Percentiles rank a stretch among this genome's conserved stretches.
These are phyloP conservation scores for Lepidochitona cinerea DNA, from an alignment of 2,888 invertebrate genomes.

Conservation along the genomic window DNA sequence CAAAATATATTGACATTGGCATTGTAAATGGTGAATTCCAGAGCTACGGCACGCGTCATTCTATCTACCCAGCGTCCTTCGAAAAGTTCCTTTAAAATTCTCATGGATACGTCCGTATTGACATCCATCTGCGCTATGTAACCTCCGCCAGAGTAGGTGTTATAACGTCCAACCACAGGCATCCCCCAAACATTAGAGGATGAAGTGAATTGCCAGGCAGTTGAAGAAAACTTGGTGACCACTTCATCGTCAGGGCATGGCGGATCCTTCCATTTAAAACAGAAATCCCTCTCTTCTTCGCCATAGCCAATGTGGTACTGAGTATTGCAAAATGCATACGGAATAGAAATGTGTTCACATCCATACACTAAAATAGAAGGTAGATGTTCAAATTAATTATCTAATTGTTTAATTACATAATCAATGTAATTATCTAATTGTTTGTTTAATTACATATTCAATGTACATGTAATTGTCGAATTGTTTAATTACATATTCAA, in stretches of 20 bases:
- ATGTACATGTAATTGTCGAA: too few species aligned
- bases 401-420: too few species aligned
- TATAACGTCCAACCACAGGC: constrained; percentile 41
- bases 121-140: constrained; percentile 53
- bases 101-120: constrained; percentile 38
- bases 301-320: constrained; percentile 28
- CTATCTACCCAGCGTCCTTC: constrained; percentile 50
- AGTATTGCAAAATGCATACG: too few species aligned
- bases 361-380: too few species aligned
- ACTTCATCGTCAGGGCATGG: constrained; percentile 27
- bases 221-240: constrained; percentile 32
- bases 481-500: too few species aligned
- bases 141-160: constrained; percentile 52
- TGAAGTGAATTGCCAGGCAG: constrained; percentile 46
- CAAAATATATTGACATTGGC: constrained; percentile 55
- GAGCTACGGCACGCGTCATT: constrained; percentile 50
- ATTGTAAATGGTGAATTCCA: constrained; percentile 59
- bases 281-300: constrained; percentile 38
- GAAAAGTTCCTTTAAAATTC: constrained; percentile 40
- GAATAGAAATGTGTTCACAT: too few species aligned
- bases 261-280: constrained; percentile 35
- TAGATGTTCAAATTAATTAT: too few species aligned
- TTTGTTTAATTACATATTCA: too few species aligned
- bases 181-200: constrained; percentile 46
- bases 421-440: too few species aligned